Percentiles rank a stretch among this genome's conserved stretches.
phyloP scores from a whole-genome alignment of 2,888 invertebrate species.

The Drosophila phalerata region DNA sequence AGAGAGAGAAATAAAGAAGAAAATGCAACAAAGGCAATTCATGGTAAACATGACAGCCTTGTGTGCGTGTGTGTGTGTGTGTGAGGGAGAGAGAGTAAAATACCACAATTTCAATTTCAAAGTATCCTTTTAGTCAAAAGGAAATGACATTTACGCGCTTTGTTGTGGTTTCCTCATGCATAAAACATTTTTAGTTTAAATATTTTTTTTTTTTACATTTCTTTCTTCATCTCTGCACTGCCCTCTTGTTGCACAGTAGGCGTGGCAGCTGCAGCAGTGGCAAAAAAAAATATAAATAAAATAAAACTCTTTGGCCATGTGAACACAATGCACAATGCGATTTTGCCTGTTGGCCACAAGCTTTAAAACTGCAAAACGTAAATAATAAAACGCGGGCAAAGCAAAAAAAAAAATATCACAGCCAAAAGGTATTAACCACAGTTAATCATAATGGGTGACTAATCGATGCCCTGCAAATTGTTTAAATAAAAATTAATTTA shows the following conservation, averaged over 20 bases:
- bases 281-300: constrained; percentile 22
- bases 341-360: constrained; percentile 35
- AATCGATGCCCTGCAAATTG: background rate
- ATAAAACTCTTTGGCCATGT: constrained; percentile 27
- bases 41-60: constrained; percentile 6
- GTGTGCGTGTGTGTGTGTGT: constrained; percentile 4
- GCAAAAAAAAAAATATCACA: constrained; percentile 13
- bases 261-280: constrained; percentile 34
- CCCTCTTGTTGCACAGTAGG: constrained; percentile 45
- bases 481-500: too few relatives aligned
- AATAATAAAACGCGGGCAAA: constrained; percentile 26
- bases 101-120: constrained; percentile 80
- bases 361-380: constrained; percentile 33
- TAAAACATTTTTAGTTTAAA: constrained; percentile 76
- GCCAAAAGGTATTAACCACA: constrained; percentile 18
- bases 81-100: constrained; percentile 40
- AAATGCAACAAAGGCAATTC: constrained; percentile 39
- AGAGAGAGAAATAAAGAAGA: background rate
- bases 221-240: constrained; percentile 4
- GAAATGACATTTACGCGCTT: constrained; percentile 81
- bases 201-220: constrained; percentile 12
- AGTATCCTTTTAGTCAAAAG: constrained; percentile 80
- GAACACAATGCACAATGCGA: constrained; percentile 42
- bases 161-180: constrained; percentile 79
- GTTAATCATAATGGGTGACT: background rate